A percentile compares a stretch with the other conserved stretches of the same genome.
phyloP scores from a whole-genome alignment of 2,888 invertebrate species.

The Stenolophus ochropezus region DNA sequence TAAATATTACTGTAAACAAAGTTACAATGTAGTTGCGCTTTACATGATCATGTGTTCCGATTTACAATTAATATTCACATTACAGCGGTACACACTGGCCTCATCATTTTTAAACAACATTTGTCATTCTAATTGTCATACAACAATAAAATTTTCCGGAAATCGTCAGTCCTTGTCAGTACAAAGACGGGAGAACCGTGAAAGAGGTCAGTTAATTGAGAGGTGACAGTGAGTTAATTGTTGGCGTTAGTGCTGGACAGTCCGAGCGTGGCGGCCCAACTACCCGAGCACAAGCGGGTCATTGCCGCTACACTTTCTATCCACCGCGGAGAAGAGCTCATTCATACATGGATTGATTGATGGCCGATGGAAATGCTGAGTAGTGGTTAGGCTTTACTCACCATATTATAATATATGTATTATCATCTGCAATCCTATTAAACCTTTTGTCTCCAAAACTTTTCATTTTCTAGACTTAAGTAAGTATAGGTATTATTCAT shows the following conservation, averaged over 20 bases:
- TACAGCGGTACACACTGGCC: too few relatives aligned
- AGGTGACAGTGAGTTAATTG: neutral
- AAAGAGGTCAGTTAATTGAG: constrained; percentile 36
- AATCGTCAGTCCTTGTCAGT: neutral
- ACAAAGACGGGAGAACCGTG: constrained; percentile 8
- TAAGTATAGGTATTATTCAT: too few relatives aligned
- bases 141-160: neutral
- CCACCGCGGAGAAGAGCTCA: neutral
- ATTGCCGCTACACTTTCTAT: constrained; percentile 40
- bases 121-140: too few relatives aligned
- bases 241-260: constrained; percentile 21
- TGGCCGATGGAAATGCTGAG: neutral
- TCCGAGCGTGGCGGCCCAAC: constrained; percentile 2
- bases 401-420: too few relatives aligned
- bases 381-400: too few relatives aligned
- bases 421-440: neutral
- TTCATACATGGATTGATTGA: neutral
- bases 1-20: too few relatives aligned
- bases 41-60: too few relatives aligned
- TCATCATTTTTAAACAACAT: too few relatives aligned
- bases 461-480: too few relatives aligned
- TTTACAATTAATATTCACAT: too few relatives aligned
- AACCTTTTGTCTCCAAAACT: too few relatives aligned
- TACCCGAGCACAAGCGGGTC: constrained; percentile 36
- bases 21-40: too few relatives aligned